These are phyloP conservation scores for Oncorhynchus mykiss DNA, from an alignment of 2,113 vertebrate genomes.

Conservation along the genomic window DNA sequence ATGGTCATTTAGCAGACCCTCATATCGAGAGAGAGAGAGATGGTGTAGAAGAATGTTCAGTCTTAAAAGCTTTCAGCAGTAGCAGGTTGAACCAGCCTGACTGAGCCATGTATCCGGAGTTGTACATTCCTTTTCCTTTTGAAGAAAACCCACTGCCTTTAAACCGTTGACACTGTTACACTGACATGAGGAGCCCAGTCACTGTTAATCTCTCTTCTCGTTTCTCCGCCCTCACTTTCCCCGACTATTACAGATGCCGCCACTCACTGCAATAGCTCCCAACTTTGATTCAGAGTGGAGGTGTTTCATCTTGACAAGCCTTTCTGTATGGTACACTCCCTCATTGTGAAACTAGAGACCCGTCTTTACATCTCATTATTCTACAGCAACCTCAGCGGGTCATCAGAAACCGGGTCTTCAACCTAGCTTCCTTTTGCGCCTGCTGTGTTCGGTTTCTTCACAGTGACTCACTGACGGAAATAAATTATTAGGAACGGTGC, in stretches of 20 bases:
- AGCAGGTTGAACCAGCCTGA: neutral
- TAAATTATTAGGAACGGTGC: neutral
- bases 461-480: neutral
- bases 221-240: neutral
- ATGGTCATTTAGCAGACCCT: neutral
- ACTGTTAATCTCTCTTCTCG: neutral
- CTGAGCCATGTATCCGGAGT: too few relatives aligned
- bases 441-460: neutral
- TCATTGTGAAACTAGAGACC: neutral
- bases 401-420: too few relatives aligned
- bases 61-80: neutral
- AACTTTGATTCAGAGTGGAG: neutral
- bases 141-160: neutral
- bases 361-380: neutral
- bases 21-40: too few relatives aligned
- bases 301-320: neutral
- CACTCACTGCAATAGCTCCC: neutral
- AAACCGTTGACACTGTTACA: neutral
- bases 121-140: neutral
- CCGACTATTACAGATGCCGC: neutral
- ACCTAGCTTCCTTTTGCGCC: too few relatives aligned
- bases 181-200: neutral
- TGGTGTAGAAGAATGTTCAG: neutral
- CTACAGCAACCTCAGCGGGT: too few relatives aligned
- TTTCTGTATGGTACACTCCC: neutral